These are phyloP conservation scores for Diplosoma virens DNA, from an alignment of 23 tunicate species.

Conservation along the genomic window DNA sequence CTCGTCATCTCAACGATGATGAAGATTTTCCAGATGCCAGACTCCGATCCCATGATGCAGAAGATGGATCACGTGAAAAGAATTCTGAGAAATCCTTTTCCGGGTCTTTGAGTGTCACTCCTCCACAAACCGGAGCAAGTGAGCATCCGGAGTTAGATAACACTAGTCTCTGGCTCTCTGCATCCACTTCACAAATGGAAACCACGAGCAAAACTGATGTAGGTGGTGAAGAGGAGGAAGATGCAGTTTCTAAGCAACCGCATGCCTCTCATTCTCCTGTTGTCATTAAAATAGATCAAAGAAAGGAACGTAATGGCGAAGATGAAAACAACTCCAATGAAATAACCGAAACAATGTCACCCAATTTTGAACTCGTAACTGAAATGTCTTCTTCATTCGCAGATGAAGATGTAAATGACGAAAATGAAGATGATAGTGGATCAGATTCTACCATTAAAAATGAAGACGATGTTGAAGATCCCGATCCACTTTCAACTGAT, in stretches of 20 bases:
- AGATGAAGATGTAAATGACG: background rate
- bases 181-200: constrained; percentile 15
- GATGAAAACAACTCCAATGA: background rate
- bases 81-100: background rate
- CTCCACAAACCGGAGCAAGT: background rate
- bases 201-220: constrained; percentile 12
- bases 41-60: background rate
- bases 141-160: constrained; percentile 35
- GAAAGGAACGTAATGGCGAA: no score
- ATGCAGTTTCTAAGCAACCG: no score
- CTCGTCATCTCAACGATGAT: constrained; percentile 45
- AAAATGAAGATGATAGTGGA: background rate
- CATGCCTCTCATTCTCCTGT: no score
- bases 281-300: background rate
- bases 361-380: no score
- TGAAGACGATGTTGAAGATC: background rate
- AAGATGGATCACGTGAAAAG: background rate
- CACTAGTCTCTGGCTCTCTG: constrained; percentile 86
- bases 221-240: background rate
- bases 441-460: background rate
- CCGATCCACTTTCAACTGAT: background rate
- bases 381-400: background rate
- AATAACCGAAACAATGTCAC: background rate
- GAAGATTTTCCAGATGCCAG: background rate
- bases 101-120: background rate